phyloP scores from a whole-genome alignment of 2,113 vertebrate species.

The Rhombomys opimus region DNA sequence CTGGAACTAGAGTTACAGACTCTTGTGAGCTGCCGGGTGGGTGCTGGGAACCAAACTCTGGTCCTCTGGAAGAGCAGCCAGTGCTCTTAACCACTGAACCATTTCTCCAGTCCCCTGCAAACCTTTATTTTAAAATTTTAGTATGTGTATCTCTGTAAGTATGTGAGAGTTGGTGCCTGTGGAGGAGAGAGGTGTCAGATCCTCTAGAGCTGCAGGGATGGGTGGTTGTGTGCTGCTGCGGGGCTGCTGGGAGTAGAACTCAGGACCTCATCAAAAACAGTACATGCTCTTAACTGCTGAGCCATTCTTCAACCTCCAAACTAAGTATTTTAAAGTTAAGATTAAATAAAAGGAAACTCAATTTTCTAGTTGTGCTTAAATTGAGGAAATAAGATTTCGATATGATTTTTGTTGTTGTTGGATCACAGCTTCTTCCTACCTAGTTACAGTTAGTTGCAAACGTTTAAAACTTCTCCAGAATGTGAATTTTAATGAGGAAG shows the following conservation, averaged over 20 bases:
- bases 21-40: background rate
- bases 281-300: background rate
- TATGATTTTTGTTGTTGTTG: conserved; percentile 17
- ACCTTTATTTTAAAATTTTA: background rate
- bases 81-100: background rate
- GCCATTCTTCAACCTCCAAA: background rate
- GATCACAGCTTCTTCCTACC: background rate
- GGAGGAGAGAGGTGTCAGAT: background rate
- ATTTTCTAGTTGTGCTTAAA: conserved; percentile 39
- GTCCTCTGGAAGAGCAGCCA: background rate
- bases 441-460: background rate
- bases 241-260: background rate
- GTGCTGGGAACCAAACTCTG: background rate
- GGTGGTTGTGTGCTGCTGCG: background rate
- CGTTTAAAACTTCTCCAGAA: background rate
- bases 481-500: conserved; percentile 19
- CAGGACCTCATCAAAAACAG: background rate
- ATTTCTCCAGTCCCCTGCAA: background rate
- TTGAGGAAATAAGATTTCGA: background rate
- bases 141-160: background rate
- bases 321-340: background rate
- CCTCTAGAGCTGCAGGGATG: background rate
- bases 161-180: background rate
- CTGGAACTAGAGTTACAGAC: background rate
- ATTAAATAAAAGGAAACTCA: conserved; percentile 35